A percentile compares a stretch with the other conserved stretches of the same genome.
phyloP scores from a whole-genome alignment of 2,797 vertebrate species.

The Enteromius afrohamiltoni region DNA sequence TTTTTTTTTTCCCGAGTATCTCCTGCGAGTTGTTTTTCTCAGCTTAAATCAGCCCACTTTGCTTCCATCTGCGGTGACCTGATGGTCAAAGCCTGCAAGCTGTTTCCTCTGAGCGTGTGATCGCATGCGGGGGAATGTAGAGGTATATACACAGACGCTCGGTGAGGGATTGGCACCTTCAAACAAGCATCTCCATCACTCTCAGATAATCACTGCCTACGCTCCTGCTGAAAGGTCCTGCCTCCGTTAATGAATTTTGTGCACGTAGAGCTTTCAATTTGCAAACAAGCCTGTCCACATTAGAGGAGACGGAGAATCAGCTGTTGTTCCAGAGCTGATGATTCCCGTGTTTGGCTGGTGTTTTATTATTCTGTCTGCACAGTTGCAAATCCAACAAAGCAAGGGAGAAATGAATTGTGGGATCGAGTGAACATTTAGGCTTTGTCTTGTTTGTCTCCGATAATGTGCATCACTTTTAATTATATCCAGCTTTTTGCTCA shows the following conservation, averaged over 20 bases:
- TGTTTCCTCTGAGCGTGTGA: not conserved
- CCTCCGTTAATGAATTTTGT: slow-evolving; percentile 39
- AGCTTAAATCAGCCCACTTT: slow-evolving; percentile 20
- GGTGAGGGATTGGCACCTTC: slow-evolving; percentile 8
- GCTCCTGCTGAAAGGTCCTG: slow-evolving; percentile 34
- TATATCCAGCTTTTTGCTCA: not conserved
- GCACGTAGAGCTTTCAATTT: slow-evolving; percentile 47
- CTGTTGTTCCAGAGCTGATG: slow-evolving; percentile 25
- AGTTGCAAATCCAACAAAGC: slow-evolving; percentile 16
- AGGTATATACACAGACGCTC: slow-evolving; percentile 1
- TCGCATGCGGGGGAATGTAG: slow-evolving; percentile 8
- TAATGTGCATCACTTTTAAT: not conserved
- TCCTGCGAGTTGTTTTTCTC: not conserved
- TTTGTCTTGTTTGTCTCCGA: not conserved
- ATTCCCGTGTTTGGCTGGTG: slow-evolving; percentile 20
- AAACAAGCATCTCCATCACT: slow-evolving; percentile 19
- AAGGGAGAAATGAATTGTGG: slow-evolving; percentile 5
- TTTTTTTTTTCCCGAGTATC: slow-evolving; percentile 4
- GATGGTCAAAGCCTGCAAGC: slow-evolving; percentile 28
- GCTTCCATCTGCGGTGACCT: slow-evolving; percentile 12
- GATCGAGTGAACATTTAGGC: not conserved
- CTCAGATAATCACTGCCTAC: slow-evolving; percentile 38
- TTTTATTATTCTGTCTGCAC: slow-evolving; percentile 31
- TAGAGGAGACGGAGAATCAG: slow-evolving; percentile 20
- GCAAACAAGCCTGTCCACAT: slow-evolving; percentile 23